Evolutionary conservation across 2,888 invertebrate genomes (phyloP).

Genomic region (Danaus chrysippus): DNA sequence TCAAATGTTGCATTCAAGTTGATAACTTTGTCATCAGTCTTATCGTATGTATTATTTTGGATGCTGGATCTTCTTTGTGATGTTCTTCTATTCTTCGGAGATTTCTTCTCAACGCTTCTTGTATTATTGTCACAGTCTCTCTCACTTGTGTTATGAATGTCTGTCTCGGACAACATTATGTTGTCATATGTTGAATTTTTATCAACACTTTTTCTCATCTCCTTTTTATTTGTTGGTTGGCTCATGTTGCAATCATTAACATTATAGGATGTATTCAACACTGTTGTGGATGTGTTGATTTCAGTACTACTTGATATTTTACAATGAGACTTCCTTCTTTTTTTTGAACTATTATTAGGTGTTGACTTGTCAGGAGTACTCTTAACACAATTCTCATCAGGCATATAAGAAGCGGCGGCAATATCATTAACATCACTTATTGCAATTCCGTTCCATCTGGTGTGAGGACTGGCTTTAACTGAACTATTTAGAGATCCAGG

Average conservation of each 20-base stretch:
- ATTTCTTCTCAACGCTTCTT: conserved; percentile 21
- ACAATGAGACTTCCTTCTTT: not conserved
- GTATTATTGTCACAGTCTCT: conserved; percentile 24
- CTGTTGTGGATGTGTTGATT: not conserved
- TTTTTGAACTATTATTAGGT: not conserved
- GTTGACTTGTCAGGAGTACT: not conserved
- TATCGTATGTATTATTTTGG: conserved; percentile 34
- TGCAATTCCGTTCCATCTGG: not conserved
- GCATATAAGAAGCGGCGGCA: not conserved
- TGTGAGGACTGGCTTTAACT: not conserved
- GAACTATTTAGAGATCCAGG: not conserved
- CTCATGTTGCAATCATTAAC: not conserved
- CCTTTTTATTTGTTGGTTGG: too few species aligned
- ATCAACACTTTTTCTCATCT: conserved; percentile 4
- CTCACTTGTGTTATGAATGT: conserved; percentile 31
- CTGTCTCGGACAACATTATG: conserved; percentile 8
- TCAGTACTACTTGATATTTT: not conserved
- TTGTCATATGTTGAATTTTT: conserved; percentile 22
- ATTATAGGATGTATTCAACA: not conserved
- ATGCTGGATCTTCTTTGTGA: conserved; percentile 29
- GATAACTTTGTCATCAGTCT: conserved; percentile 20
- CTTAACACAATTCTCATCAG: not conserved
- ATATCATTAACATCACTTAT: not conserved
- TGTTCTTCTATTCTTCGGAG: conserved; percentile 15
- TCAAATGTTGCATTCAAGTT: conserved; percentile 29